These are phyloP conservation scores for Hydrocynus forskahlii DNA, from an alignment of 2,797 vertebrate genomes.

Conservation along the genomic window DNA sequence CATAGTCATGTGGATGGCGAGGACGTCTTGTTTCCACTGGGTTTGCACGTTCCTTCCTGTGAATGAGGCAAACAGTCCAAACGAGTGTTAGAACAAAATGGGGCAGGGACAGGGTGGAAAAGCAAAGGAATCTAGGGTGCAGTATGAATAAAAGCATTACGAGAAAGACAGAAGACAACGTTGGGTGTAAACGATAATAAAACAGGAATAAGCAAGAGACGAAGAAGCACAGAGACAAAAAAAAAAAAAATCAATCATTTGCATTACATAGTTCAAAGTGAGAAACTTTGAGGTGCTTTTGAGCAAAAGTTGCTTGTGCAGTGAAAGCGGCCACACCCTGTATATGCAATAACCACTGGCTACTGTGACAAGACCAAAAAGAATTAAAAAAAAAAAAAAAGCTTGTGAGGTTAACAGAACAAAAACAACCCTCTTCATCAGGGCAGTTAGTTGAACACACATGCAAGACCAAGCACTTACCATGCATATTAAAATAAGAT, in stretches of 20 bases:
- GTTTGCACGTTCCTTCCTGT: slow-evolving; percentile 36
- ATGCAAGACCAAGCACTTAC: slow-evolving; percentile 72
- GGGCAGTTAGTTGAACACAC: slow-evolving; percentile 71
- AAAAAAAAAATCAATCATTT: slow-evolving; percentile 64
- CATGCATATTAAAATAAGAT: slow-evolving; percentile 67
- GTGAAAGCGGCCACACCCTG: slow-evolving; percentile 76
- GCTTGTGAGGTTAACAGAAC: slow-evolving; percentile 51
- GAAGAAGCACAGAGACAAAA: slow-evolving; percentile 65
- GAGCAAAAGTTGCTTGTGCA: slow-evolving; percentile 52
- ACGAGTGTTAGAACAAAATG: slow-evolving; percentile 29
- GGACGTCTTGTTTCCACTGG: slow-evolving; percentile 14
- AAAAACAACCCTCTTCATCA: slow-evolving; percentile 55
- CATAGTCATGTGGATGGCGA: slow-evolving; percentile 43
- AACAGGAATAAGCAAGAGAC: slow-evolving; percentile 17
- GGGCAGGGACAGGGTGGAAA: slow-evolving; percentile 56
- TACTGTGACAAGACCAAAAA: slow-evolving; percentile 50
- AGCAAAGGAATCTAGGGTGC: slow-evolving; percentile 58
- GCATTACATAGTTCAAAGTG: slow-evolving; percentile 53
- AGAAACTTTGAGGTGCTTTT: slow-evolving; percentile 60
- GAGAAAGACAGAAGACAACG: slow-evolving; percentile 40
- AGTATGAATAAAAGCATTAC: slow-evolving; percentile 63
- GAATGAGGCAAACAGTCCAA: slow-evolving; percentile 39
- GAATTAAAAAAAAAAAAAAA: slow-evolving; percentile 36
- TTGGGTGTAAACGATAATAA: slow-evolving; percentile 14
- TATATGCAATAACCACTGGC: slow-evolving; percentile 77